Evolutionary conservation across 2,888 invertebrate species (phyloP).

Genomic region (Apamea monoglypha): DNA sequence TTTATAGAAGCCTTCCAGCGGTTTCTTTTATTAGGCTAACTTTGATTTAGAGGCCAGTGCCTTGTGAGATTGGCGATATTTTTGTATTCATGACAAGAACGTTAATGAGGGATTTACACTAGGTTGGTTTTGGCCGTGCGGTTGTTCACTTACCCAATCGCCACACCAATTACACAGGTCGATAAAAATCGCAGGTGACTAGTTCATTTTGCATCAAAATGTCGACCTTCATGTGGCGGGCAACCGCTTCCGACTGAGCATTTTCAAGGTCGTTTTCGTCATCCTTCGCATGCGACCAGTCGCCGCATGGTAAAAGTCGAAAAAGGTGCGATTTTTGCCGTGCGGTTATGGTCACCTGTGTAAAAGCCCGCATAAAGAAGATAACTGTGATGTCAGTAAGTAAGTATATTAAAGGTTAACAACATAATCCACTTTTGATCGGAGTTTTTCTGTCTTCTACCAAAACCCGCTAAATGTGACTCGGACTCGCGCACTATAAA

Average conservation of each 20-base stretch:
- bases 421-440: neutral
- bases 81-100: neutral
- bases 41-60: constrained; percentile 27
- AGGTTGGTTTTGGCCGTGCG: neutral
- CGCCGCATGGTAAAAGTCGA: too few species aligned
- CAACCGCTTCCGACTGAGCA: constrained; percentile 56
- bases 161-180: neutral
- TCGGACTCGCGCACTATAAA: neutral
- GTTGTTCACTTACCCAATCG: neutral
- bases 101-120: neutral
- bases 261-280: constrained; percentile 65
- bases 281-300: constrained; percentile 61
- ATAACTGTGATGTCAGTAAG: neutral
- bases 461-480: neutral
- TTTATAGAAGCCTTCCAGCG: constrained; percentile 24
- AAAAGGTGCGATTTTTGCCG: too few species aligned
- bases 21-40: constrained; percentile 15
- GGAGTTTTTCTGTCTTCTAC: neutral
- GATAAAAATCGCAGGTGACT: too few species aligned
- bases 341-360: too few species aligned
- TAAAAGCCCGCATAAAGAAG: too few species aligned
- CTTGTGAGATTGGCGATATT: neutral
- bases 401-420: neutral
- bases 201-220: neutral
- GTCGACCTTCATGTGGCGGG: neutral